Evolutionary conservation across 2,888 invertebrate genomes (phyloP).

Genomic region (Calliopum simillimum): DNA sequence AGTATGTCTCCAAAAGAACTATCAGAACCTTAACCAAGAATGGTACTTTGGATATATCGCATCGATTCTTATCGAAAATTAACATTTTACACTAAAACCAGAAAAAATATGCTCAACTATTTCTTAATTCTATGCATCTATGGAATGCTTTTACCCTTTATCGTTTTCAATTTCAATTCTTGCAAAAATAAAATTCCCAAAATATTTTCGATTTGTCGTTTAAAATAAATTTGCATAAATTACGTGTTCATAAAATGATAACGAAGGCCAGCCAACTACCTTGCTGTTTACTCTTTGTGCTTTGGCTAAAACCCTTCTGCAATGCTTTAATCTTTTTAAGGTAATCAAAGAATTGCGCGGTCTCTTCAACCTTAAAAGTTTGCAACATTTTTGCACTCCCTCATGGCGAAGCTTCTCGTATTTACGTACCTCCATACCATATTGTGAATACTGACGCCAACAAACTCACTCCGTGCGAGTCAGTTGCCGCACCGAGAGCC

Average conservation of each 20-base stretch:
- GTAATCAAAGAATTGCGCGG: neutral
- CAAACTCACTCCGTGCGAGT: slow-evolving; percentile 1
- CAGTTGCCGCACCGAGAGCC: slow-evolving; percentile 5
- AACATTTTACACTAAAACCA: too few species aligned
- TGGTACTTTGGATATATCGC: too few species aligned
- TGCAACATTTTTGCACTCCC: neutral
- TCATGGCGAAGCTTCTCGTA: neutral
- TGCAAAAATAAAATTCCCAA: too few species aligned
- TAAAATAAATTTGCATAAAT: slow-evolving; percentile 8
- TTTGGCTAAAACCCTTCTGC: neutral
- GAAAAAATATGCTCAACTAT: too few species aligned
- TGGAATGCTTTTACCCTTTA: too few species aligned
- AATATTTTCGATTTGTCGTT: neutral
- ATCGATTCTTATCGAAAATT: too few species aligned
- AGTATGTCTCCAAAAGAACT: too few species aligned
- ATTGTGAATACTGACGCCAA: slow-evolving; percentile 8
- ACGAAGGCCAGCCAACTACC: neutral
- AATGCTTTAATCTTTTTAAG: slow-evolving; percentile 6
- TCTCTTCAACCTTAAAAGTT: neutral
- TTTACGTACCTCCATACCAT: too few species aligned
- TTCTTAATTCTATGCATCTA: too few species aligned
- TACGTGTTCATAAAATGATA: slow-evolving; percentile 3
- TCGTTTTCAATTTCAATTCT: too few species aligned
- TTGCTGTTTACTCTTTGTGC: neutral
- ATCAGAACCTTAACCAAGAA: too few species aligned